phyloP scores from a whole-genome alignment of 2,797 vertebrate genomes.

The Gadopsis bispinosus region DNA sequence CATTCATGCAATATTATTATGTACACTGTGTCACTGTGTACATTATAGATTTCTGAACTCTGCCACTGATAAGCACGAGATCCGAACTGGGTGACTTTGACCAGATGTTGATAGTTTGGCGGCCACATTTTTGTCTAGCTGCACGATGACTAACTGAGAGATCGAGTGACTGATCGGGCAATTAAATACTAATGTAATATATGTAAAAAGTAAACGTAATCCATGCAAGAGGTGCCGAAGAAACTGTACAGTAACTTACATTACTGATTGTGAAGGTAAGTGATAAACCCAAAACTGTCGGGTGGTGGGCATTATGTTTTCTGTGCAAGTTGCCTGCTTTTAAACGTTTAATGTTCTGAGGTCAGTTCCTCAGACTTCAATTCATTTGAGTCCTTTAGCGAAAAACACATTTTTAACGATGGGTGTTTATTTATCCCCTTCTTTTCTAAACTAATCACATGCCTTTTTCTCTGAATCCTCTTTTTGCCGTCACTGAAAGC shows the following conservation, averaged over 20 bases:
- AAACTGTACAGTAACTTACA: not conserved
- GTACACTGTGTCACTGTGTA: not conserved
- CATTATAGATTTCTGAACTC: not conserved
- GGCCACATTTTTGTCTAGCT: not conserved
- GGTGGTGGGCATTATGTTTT: not conserved
- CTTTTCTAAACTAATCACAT: slow-evolving; percentile 3
- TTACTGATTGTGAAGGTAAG: not conserved
- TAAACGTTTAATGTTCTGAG: not conserved
- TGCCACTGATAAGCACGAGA: too few relatives aligned
- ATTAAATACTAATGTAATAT: not conserved
- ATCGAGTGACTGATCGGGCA: too few relatives aligned
- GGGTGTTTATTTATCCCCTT: not conserved
- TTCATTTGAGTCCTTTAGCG: not conserved
- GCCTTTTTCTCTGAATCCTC: slow-evolving; percentile 6
- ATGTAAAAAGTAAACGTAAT: not conserved
- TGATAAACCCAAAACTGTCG: not conserved
- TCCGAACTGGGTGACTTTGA: too few relatives aligned
- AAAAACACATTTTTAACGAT: not conserved
- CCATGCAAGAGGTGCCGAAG: not conserved
- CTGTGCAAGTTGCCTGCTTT: not conserved
- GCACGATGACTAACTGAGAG: not conserved
- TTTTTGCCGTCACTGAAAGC: not conserved
- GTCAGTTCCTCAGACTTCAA: not conserved
- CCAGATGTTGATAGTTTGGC: not conserved
- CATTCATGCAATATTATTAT: not conserved